phyloP scores from a whole-genome alignment of 2,888 invertebrate species.

The Sympetrum striolatum region DNA sequence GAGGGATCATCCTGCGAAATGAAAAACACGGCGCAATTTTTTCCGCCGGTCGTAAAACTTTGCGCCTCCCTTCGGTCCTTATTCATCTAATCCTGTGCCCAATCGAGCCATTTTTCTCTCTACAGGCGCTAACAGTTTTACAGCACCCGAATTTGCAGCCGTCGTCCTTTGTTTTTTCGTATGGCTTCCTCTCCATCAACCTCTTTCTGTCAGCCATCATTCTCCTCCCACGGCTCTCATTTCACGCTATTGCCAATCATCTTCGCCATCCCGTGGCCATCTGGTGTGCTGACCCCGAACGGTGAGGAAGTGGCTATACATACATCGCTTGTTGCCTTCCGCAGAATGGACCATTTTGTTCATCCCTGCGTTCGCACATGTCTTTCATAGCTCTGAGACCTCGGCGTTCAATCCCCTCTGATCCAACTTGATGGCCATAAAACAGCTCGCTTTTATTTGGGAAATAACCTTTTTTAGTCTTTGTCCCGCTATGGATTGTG shows the following conservation, averaged over 20 bases:
- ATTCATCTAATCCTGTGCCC: not conserved
- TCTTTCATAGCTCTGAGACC: not conserved
- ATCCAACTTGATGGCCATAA: too few species aligned
- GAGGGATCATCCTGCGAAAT: not conserved
- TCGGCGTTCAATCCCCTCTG: not conserved
- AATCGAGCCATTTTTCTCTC: not conserved
- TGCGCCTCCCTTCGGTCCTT: not conserved
- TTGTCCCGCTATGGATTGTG: too few species aligned
- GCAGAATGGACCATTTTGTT: not conserved
- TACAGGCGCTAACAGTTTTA: not conserved
- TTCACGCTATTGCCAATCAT: not conserved
- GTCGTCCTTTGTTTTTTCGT: not conserved
- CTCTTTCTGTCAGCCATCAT: not conserved
- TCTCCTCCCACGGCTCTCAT: not conserved
- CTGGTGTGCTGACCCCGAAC: not conserved
- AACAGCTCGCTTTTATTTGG: too few species aligned
- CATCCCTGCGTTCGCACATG: not conserved
- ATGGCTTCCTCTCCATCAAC: not conserved
- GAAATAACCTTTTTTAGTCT: too few species aligned
- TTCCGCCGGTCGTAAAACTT: not conserved
- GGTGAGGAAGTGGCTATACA: too few species aligned
- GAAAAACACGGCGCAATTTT: not conserved
- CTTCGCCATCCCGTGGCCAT: not conserved
- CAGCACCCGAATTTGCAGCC: not conserved
- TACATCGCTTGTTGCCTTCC: not conserved